Base-by-base conservation (phyloP, 35 echinoderm and acorn worm genomes). In the Hemicentrotus pulcherrimus region DNA sequence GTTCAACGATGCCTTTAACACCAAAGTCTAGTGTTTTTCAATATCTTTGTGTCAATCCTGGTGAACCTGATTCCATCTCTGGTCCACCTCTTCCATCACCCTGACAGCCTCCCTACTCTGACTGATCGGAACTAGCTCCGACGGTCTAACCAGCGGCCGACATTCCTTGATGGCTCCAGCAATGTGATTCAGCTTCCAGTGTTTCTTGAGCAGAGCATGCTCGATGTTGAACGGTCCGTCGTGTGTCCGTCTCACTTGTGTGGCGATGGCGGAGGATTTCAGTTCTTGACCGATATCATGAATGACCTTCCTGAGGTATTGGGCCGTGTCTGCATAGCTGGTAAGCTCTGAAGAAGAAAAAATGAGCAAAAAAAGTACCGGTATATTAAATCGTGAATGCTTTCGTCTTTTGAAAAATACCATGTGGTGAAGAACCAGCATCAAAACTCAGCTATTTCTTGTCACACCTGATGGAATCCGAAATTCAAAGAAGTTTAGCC, bases 221-320 rank as follows among this genome's bases (percentile, higher is more conserved):
- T 99, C 96, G 33, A 99, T 19, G 7, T 46, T 96, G 52, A 99
- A 96, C 1, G 98, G 98, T 30, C 98, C 98, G 78, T 99, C 96
- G 35, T 94, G 94, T 11, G 94, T 97, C 22, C 97, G 35, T 88
- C 98, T 89, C 13, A 99, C 96, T 31, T 96, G 97, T 4, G 91
- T 94, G 0, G 95, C 95, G 16, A 99, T 96, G 15, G 98, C 98
- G n/a, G 95, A 94, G 19, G 98, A 95, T 32, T 96, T 97, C 86
- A 99, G 91, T 85, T 97, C 94, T 22, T 96, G 95, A 6, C 96
- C 98, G 28, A 97, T 95, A 46, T 99, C 96, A 85, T 99, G 97
- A 24, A 96, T 88, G 5, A 99, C 28, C 45, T 95, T 97, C 0
- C 98, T 46, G 15, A 99, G 96, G 92, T 96, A 99, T 48, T 97